These are phyloP conservation scores for Pissodes strobi DNA, from an alignment of 1,140 invertebrate genomes.

Conservation along the genomic window DNA sequence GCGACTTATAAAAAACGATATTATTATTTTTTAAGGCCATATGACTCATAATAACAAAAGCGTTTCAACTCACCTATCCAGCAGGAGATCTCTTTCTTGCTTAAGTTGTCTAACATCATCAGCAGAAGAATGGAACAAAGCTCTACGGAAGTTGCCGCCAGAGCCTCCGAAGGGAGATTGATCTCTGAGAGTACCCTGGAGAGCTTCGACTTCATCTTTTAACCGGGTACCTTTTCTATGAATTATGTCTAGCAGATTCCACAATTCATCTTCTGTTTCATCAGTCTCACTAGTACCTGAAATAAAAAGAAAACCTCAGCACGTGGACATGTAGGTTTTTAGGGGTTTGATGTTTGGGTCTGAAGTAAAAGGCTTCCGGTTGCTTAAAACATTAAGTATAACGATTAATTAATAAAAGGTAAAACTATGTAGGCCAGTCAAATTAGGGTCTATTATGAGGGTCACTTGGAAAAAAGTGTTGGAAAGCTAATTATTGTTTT, in stretches of 20 bases:
- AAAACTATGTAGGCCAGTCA: too few relatives aligned
- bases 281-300: conserved; percentile 45
- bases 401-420: too few relatives aligned
- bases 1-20: too few relatives aligned
- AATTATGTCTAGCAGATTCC: conserved; percentile 83
- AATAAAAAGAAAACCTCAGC: too few relatives aligned
- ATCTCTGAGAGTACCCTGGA: conserved; percentile 58
- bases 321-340: neutral
- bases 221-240: conserved; percentile 76
- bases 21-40: too few relatives aligned
- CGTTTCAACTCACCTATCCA: conserved; percentile 60
- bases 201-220: conserved; percentile 72
- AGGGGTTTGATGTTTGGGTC: neutral
- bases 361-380: too few relatives aligned
- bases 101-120: conserved; percentile 62
- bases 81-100: conserved; percentile 70
- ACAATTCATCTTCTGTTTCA: conserved; percentile 78
- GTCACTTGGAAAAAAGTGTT: too few relatives aligned
- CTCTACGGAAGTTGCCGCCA: conserved; percentile 57
- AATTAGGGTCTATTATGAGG: too few relatives aligned
- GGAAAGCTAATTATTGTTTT: too few relatives aligned
- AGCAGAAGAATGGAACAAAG: conserved; percentile 55
- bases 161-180: conserved; percentile 58
- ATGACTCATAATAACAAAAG: too few relatives aligned
- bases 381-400: too few relatives aligned